Base-by-base conservation (phyloP, 2,888 invertebrate genomes). In the Reticulitermes lucifugus region DNA sequence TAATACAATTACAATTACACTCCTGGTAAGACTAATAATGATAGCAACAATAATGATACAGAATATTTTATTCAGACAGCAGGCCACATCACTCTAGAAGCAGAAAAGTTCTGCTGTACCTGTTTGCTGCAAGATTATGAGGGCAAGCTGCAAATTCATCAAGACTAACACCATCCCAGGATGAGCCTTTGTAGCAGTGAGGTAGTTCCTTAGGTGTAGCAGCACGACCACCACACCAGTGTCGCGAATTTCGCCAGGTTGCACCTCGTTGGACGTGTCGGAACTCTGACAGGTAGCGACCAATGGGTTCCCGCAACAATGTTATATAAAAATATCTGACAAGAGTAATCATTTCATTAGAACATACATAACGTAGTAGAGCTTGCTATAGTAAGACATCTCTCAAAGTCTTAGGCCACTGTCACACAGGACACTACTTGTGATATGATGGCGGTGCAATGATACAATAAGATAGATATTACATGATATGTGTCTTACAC, bases 191-290 rank as follows among this genome's bases (percentile, higher is more conserved):
- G 88, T 94, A 97, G 90, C 97, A 97, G 22, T 95, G 93, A 18
- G 98, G 98, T 87, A 99, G 94, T 90, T 98, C 98, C 7, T 94
- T 92, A 22, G 94, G 93, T 6, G 96, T 95, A 21, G 98, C 97
- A 65, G 94, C 94, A 65, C 96, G 93, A 12, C 96, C 94, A 83
- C 93, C 93, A 89, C 95, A 95, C 90, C 91, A 92, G 87, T 94
- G 93, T 41, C 92, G 90, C 10, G 94, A 92, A 77, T 96, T 96
- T 90, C 96, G 96, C 99, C 99, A 99, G 70, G 98, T 98, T 86
- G 98, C 98, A 60, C 99, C 98, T 51, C 99, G 94, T 90, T 97
- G 96, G 80, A 99, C 99, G 91, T 99, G 99, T 75, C 98, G 94
- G 91, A 97, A 99, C 91, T 99, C 99, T 85, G 98, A 98, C 89